These are phyloP conservation scores for Ceyx erithaca DNA, from an alignment of 2,797 vertebrate species.

Conservation along the genomic window DNA sequence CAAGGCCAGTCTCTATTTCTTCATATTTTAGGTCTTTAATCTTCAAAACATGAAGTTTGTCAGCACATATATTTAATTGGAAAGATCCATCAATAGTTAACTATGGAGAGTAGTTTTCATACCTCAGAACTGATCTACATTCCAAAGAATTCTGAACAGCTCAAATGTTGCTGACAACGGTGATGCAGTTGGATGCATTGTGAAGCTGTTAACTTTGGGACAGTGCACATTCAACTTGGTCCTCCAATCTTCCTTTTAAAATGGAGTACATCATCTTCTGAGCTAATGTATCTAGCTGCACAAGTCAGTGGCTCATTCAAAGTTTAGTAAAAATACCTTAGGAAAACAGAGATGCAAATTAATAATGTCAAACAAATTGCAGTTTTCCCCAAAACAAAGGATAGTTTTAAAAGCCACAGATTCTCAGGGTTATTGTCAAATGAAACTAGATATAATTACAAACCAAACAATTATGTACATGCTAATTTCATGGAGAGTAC, in stretches of 20 bases:
- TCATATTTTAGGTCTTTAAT: not conserved
- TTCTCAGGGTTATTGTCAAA: not conserved
- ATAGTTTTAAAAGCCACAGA: not conserved
- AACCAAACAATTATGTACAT: not conserved
- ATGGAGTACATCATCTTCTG: not conserved
- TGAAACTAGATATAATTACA: not conserved
- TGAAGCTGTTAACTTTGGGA: not conserved
- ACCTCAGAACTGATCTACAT: not conserved
- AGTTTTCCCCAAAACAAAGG: not conserved
- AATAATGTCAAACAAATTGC: not conserved
- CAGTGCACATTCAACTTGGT: not conserved
- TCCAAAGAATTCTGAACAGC: not conserved
- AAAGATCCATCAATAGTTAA: not conserved
- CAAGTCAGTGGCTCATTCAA: not conserved
- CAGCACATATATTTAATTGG: not conserved
- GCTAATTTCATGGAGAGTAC: not conserved
- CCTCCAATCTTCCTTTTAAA: not conserved
- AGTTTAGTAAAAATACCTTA: not conserved
- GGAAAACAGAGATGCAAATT: not conserved
- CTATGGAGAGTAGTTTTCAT: not conserved
- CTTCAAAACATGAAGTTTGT: not conserved
- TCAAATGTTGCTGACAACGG: not conserved
- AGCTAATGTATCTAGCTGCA: not conserved
- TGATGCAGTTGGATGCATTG: not conserved
- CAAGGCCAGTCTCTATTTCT: not conserved